Evolutionary conservation across 92 coral and sea anemone species (phyloP), one percentile per base, ranked within the genome.

Genomic region (Anthopleura xanthogrammica): DNA sequence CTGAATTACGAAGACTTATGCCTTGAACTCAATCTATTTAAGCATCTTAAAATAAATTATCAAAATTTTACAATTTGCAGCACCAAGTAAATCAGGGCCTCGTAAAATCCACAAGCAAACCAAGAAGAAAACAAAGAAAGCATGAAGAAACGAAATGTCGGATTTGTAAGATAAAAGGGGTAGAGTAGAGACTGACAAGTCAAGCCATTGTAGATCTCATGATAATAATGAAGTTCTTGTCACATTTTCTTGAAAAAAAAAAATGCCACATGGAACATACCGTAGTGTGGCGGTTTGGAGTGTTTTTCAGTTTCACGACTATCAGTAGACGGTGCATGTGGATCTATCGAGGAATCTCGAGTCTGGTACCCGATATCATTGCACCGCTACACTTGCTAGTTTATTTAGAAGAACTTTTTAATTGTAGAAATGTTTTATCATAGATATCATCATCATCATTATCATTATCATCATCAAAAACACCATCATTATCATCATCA

Each of bases 121-220:
- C 72, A 60, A 60, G 72, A 78, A 78, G 82, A 79, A 23, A 29
- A 54, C 70, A 58, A 60, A 79, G 16, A 24, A 60, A 60, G 75
- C 41, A 14, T 46, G 7, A 41, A 71, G 43, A 3, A 10, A 40
- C 36, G 77, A 16, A 36, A 72, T 39, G 14, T 36, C 2, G 19
- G 39, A 72, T 16, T 4, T 12, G 77, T 16, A 72, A 16, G 7
- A 72, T 16, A 39, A 20, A 12, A 72, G 20, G 36, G 4, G 16
- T 62, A 7, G 12, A 62, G n/a, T 16, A 29, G 19, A 62, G 10
- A 20, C 70, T 20, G 29, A 4, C 70, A n/a, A 62, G 70, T 23
- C 24, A 7, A 62, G 70, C 16, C 16, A 29, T 29, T 29, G 36
- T 62, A 58, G 36, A 4, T 54, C 58, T 54, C 58, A 29, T 29